Conservation (phyloP, 2,888 invertebrate genomes). For the Aleiodes leptofemur region DNA sequence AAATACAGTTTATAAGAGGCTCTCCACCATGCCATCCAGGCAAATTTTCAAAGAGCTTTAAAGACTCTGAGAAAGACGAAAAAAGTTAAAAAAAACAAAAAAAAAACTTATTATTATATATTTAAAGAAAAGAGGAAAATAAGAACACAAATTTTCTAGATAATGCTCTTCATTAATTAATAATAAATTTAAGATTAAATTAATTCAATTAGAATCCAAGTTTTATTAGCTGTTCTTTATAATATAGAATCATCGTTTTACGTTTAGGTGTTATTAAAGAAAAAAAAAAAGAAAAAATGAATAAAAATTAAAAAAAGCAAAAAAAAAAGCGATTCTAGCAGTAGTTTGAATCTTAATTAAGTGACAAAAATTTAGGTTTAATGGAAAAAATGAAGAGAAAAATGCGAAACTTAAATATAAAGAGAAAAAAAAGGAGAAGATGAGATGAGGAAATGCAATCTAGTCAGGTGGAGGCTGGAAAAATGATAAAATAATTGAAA, state of each 20-base stretch:
- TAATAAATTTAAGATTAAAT: conserved; percentile 57
- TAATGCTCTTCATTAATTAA: conserved; percentile 53
- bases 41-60: conserved; percentile 36
- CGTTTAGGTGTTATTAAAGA: conserved; percentile 70
- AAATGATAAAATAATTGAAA: conserved; percentile 38
- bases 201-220: conserved; percentile 55
- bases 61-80: conserved; percentile 36
- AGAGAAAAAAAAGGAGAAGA: conserved; percentile 30
- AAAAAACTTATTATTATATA: conserved; percentile 25
- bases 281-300: conserved; percentile 27
- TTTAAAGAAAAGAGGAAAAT: conserved; percentile 20
- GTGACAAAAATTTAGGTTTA: conserved; percentile 50
- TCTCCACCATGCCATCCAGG: conserved; percentile 50
- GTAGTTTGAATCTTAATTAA: conserved; percentile 58
- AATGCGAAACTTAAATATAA: conserved; percentile 3
- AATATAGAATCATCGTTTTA: conserved; percentile 69
- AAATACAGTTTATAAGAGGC: conserved; percentile 54
- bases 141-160: conserved; percentile 45
- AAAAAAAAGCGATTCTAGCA: conserved; percentile 63
- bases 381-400: conserved; percentile 2
- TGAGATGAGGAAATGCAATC: conserved; percentile 68
- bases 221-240: conserved; percentile 60
- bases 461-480: conserved; percentile 68
- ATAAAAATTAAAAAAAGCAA: neutral
- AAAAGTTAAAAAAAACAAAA: conserved; percentile 8